Evolutionary conservation across 2,888 invertebrate species (phyloP), one percentile per base, ranked within the genome.

Genomic region (Mesorhabditis belari): DNA sequence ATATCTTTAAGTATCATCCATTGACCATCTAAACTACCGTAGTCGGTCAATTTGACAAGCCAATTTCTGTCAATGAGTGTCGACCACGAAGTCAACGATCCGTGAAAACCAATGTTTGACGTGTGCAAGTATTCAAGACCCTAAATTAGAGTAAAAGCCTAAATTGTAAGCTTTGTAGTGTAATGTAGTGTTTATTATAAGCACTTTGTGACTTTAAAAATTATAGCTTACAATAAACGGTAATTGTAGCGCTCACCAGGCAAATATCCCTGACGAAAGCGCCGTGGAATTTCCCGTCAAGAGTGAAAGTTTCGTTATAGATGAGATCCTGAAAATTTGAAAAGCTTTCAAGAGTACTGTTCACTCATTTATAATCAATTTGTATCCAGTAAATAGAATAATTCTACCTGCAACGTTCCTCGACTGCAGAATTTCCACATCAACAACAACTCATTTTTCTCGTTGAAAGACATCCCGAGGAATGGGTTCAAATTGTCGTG

Each of bases 401-500:
- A 19, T 24, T 54, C 12, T 29, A 60, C 64, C 57, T 64, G 58
- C 4, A 67, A 57, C 26, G 66, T 67, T 27, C 66, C 66, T 25
- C 65, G 23, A 2, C 61, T 59, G 35, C 65, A 67, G 60, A 65
- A 71, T 44, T 71, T 73, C 73, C 73, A 73, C 4, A 73, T 60
- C 3, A 71, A 58, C 9, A 73, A 52, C 52, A 73, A 60, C 57
- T 71, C 73, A 1, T 62, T 61, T 29, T 62, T 62, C 50, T 73
- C 71, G 26, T 71, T 71, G 63, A 71, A 73, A 0, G 67, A 62
- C 50, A 73, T 63, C 3, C 95, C 95, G 82, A 95, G 91, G 84
- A 95, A 95, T 59, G 91, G 90, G 85, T 94, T 94, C 69, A 95
- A 87, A 84, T 95, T 94, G 83, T 92, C 92, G 84, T 96, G 94